Percentiles rank a stretch among this genome's conserved stretches.
Conservation (phyloP, 1,140 invertebrate species). For the Brachionus manjavacas region DNA sequence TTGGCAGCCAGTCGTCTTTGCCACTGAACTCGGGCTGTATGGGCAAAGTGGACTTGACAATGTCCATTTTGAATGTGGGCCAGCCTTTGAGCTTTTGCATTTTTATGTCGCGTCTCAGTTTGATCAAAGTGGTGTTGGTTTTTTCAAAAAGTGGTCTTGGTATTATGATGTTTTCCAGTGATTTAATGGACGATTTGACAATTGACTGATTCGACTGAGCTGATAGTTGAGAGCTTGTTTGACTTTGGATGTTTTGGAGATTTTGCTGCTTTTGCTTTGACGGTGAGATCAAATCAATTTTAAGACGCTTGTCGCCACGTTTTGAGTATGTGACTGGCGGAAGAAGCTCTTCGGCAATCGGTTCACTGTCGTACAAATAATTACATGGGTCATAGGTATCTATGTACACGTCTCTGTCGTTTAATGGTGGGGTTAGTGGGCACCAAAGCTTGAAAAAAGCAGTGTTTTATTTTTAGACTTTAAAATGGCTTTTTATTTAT, state of each 20-base stretch:
- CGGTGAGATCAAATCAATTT: slow-evolving; percentile 61
- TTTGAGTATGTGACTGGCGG: slow-evolving; percentile 74
- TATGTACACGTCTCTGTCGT: slow-evolving; percentile 83
- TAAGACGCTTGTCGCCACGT: slow-evolving; percentile 70
- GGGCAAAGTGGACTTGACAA: slow-evolving; percentile 53
- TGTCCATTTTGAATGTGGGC: slow-evolving; percentile 62
- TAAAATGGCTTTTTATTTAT: neutral
- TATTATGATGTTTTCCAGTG: slow-evolving; percentile 70
- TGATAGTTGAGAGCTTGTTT: neutral
- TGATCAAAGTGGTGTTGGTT: slow-evolving; percentile 70
- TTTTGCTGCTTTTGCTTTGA: slow-evolving; percentile 30
- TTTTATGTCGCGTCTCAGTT: slow-evolving; percentile 71
- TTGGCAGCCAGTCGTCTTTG: slow-evolving; percentile 44
- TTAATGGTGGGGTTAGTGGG: slow-evolving; percentile 84
- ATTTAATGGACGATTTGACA: neutral
- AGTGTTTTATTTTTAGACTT: slow-evolving; percentile 44
- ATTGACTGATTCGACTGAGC: neutral
- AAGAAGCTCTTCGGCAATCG: slow-evolving; percentile 75
- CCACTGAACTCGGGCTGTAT: slow-evolving; percentile 57
- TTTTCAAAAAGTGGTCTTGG: slow-evolving; percentile 80
- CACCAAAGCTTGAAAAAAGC: slow-evolving; percentile 75
- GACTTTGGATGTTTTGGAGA: slow-evolving; percentile 4
- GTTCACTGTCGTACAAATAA: slow-evolving; percentile 75
- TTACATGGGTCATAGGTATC: slow-evolving; percentile 64
- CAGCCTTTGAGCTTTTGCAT: slow-evolving; percentile 66